phyloP scores from a whole-genome alignment of 2,113 vertebrate genomes.

The Rhinolophus ferrumequinum region DNA sequence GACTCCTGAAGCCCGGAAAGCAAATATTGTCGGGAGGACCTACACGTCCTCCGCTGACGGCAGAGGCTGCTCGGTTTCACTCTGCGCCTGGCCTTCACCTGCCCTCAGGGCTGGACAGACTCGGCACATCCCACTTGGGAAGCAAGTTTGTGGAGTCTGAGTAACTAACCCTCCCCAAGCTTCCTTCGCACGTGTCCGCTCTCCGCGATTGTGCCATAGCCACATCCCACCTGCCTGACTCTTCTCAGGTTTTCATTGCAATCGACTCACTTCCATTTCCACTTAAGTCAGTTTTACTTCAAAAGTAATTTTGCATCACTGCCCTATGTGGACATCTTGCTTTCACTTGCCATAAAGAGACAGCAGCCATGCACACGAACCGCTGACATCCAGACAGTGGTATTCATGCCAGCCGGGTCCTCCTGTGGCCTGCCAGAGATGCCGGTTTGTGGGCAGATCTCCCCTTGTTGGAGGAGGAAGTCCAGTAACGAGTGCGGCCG shows the following conservation, averaged over 20 bases:
- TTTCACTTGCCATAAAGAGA: background rate
- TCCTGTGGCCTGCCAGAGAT: background rate
- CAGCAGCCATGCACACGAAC: background rate
- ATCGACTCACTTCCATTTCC: background rate
- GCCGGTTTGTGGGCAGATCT: background rate
- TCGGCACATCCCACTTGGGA: background rate
- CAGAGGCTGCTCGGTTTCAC: background rate
- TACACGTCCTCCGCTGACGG: rapidly evolving
- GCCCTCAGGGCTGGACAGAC: background rate
- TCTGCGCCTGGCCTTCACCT: background rate
- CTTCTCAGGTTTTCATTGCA: background rate
- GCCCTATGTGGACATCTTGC: background rate
- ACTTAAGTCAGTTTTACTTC: background rate
- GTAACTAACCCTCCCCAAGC: background rate
- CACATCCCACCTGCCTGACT: background rate
- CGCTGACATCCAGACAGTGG: background rate
- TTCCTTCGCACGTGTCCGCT: background rate
- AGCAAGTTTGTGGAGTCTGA: background rate
- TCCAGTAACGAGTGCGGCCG: rapidly evolving
- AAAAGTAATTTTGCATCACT: background rate
- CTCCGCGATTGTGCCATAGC: background rate
- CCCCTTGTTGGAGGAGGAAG: background rate
- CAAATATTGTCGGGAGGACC: background rate
- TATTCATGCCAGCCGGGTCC: rapidly evolving
- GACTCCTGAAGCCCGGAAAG: background rate